Evolutionary conservation across 2,888 invertebrate species (phyloP).

Genomic region (Epinotia demarniana): DNA sequence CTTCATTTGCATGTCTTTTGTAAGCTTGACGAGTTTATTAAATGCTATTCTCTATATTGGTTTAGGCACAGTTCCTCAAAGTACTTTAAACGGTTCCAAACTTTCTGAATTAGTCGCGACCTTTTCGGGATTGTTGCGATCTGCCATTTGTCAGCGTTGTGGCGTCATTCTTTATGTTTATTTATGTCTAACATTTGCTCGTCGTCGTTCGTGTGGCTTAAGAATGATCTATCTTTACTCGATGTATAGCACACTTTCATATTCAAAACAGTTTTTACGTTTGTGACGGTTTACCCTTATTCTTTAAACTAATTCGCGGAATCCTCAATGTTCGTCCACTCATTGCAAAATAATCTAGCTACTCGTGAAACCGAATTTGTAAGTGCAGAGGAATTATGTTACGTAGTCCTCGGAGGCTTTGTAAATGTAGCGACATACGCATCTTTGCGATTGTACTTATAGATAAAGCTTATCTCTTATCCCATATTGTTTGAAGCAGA

Average conservation of each 20-base stretch:
- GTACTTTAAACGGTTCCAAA: conserved; percentile 30
- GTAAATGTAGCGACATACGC: conserved; percentile 40
- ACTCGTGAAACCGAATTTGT: neutral
- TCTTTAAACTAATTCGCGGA: neutral
- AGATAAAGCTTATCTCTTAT: conserved; percentile 68
- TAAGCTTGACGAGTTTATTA: conserved; percentile 39
- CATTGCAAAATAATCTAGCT: neutral
- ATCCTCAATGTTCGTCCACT: neutral
- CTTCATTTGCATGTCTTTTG: conserved; percentile 44
- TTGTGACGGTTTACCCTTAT: too few species aligned
- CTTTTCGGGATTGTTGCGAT: conserved; percentile 24
- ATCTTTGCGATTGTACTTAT: conserved; percentile 58
- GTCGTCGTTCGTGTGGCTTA: neutral
- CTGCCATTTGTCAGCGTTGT: conserved; percentile 15
- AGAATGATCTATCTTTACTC: neutral
- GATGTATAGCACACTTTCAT: neutral
- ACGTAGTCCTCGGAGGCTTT: conserved; percentile 11
- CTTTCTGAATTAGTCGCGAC: conserved; percentile 32
- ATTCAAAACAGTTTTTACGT: neutral
- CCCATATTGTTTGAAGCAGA: conserved; percentile 67
- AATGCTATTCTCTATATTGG: conserved; percentile 38
- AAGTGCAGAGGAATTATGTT: conserved; percentile 31
- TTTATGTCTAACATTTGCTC: conserved; percentile 12
- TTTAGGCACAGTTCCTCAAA: conserved; percentile 31
- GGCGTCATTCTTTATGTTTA: neutral